Base-by-base conservation (phyloP, 2,888 invertebrate species). In the Listrodromus nycthemerus region DNA sequence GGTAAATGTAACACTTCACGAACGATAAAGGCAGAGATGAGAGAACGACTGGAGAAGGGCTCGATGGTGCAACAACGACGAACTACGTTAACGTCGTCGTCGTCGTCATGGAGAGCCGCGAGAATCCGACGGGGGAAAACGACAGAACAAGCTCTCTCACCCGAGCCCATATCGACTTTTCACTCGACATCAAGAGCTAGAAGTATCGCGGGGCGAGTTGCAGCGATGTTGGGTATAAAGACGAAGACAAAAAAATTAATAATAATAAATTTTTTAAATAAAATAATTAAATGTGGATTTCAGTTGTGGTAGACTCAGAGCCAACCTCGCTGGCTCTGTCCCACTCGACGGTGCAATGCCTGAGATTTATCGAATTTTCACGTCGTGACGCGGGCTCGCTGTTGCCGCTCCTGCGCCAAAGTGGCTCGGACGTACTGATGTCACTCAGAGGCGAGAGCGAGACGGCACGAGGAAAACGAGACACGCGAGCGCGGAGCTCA, bases 311-410 rank as follows among this genome's bases (percentile, higher is more conserved):
- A 58, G 37, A 65, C 33, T 10, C 1, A 27, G 24, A 58, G 58
- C 24, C 33, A 33, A 16, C 21, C 48, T 63, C 19, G 10, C 74
- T 67, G 5, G 6, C 58, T 74, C 70, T 69, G 55, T 74, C 48
- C 50, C 27, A 66, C 78, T 65, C 77, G 30, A 61, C 70, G 41
- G 30, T 65, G 52, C 74, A 69, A 37, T 66, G n/a, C 71, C 58
- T 48, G 61, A 75, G 84, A 81, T 81, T 84, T 84, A 84, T 84
- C 81, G 78, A 84, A 84, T 81, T 75, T 84, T 81, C 84, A 75
- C 81, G 55, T 84, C 78, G 78, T 24, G 78, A 50, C 70, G 81
- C 41, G 30, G 48, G 41, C 41, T 27, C 41, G 66, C 16, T n/a
- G n/a, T 30, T 48, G 16, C 48, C n/a, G 52, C 33, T 37, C 30